Conservation (phyloP, 30 jellyfish, hydroid and myxozoan genomes). For the Euphysa ruthae region DNA sequence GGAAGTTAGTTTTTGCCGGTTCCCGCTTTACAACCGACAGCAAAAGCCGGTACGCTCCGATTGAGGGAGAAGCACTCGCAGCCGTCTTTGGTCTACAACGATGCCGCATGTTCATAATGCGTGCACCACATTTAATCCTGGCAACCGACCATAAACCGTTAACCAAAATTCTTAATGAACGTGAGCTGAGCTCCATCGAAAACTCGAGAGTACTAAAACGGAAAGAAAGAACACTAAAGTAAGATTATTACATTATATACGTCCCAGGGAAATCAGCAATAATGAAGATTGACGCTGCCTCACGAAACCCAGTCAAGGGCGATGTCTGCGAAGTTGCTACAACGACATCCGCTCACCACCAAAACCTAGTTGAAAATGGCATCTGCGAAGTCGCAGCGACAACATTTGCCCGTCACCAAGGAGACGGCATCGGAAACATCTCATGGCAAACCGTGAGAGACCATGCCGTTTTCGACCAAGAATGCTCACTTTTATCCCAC, state of each 20-base stretch:
- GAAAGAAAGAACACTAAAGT: constrained; percentile 37
- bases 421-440: too few relatives aligned
- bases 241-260: constrained; percentile 22
- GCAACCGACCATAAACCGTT: constrained; percentile 59
- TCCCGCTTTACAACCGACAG: constrained; percentile 41
- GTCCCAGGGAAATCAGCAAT: constrained; percentile 35
- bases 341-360: too few relatives aligned
- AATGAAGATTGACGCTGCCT: neutral
- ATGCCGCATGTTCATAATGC: too few relatives aligned
- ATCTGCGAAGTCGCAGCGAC: too few relatives aligned
- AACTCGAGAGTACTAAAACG: constrained; percentile 30
- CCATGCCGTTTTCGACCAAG: too few relatives aligned
- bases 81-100: constrained; percentile 25
- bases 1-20: constrained; percentile 54
- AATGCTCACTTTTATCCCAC: too few relatives aligned
- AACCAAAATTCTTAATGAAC: constrained; percentile 12
- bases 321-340: too few relatives aligned
- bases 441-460: too few relatives aligned
- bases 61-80: constrained; percentile 56
- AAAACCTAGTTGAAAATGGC: too few relatives aligned
- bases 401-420: too few relatives aligned
- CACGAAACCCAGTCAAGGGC: constrained; percentile 23
- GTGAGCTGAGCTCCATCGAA: constrained; percentile 16
- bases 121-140: constrained; percentile 30
- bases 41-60: constrained; percentile 46